Percentiles rank a stretch among this genome's conserved stretches.
Conservation (phyloP, 2,888 invertebrate genomes). For the Drepana falcataria region DNA sequence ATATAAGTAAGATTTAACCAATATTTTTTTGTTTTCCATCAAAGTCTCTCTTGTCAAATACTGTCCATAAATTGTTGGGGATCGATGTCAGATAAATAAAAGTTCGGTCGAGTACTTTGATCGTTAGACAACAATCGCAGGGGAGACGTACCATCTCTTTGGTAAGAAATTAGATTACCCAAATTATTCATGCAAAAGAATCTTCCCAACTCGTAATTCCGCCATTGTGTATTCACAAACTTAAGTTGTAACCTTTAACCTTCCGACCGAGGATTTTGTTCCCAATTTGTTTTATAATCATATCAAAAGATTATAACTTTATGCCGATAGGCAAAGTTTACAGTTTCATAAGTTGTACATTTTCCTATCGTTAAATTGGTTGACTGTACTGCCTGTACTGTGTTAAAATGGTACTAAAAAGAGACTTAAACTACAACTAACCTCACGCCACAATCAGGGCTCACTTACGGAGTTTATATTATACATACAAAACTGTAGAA, state of each 20-base stretch:
- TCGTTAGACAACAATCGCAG: not conserved
- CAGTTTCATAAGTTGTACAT: not conserved
- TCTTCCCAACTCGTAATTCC: slow-evolving; percentile 1
- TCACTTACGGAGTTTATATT: no score
- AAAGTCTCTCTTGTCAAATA: not conserved
- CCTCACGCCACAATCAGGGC: no score
- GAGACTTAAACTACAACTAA: no score
- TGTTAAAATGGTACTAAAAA: no score
- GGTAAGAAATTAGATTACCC: slow-evolving; percentile 1
- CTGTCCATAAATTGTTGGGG: not conserved
- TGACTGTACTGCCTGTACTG: no score
- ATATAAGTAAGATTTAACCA: not conserved
- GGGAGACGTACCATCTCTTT: not conserved
- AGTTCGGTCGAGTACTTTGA: not conserved
- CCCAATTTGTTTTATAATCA: not conserved
- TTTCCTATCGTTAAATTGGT: no score
- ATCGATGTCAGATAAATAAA: not conserved
- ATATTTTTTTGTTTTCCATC: not conserved
- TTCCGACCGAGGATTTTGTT: not conserved
- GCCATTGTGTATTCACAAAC: slow-evolving; percentile 3
- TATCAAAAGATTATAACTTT: not conserved
- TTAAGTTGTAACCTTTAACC: not conserved
- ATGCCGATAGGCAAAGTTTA: not conserved
- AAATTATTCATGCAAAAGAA: slow-evolving; percentile 4
- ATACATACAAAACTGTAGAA: no score